Conservation (phyloP, 2,113 vertebrate genomes). For the Donacobius atricapilla region DNA sequence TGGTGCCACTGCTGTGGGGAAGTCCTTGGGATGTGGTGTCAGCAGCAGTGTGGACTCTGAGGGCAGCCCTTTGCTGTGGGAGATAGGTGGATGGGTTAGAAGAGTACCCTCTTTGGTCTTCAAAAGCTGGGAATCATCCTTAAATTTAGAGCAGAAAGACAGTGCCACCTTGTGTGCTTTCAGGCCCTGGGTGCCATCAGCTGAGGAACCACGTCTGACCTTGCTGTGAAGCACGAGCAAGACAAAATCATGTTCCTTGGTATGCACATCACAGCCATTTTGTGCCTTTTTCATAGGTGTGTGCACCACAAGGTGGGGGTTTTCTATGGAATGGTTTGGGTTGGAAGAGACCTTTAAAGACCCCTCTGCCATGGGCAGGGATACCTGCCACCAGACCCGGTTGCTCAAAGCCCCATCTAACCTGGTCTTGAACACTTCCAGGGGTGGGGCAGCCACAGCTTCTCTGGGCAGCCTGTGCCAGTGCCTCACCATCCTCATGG, state of each 20-base stretch:
- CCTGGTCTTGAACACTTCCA: not conserved
- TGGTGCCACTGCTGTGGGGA: rapidly evolving
- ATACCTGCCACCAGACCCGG: not conserved
- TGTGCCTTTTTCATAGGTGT: not conserved
- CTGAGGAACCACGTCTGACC: not conserved
- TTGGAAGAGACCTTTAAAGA: not conserved
- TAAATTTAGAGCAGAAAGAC: not conserved
- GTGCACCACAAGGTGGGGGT: not conserved
- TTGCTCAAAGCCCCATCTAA: not conserved
- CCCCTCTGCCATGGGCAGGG: not conserved
- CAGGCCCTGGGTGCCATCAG: not conserved
- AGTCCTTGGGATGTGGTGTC: rapidly evolving
- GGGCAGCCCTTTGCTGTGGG: not conserved
- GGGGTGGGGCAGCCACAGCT: not conserved
- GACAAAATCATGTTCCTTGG: not conserved
- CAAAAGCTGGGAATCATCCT: not conserved
- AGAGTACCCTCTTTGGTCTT: not conserved
- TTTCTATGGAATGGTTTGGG: not conserved
- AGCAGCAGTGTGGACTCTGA: rapidly evolving
- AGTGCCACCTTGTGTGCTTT: not conserved
- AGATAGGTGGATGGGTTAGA: not conserved
- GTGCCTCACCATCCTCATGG: not conserved
- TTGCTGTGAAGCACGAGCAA: not conserved
- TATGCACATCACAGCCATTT: rapidly evolving
- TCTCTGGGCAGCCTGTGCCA: not conserved